A percentile compares a stretch with the other conserved stretches of the same genome.
Conservation (phyloP, 2,888 invertebrate genomes). For the Spisula subtruncata region DNA sequence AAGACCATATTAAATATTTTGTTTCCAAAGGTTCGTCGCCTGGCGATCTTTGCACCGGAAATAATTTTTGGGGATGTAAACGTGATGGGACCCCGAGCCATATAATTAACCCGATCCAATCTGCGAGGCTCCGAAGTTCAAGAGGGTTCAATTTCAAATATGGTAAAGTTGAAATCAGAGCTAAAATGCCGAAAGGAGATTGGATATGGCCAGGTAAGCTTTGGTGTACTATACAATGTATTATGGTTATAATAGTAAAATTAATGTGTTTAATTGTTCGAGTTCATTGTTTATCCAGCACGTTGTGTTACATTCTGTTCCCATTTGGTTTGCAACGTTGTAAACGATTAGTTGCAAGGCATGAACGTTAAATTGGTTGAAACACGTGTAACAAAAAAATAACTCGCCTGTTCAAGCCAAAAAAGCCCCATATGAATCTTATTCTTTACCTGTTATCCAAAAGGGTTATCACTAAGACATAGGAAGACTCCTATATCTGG, state of each 20-base stretch:
- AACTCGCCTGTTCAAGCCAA: no score
- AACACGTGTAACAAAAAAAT: no score
- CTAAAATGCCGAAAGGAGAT: slow-evolving; percentile 92
- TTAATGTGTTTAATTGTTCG: no score
- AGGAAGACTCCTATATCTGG: no score
- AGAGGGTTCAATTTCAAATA: slow-evolving; percentile 90
- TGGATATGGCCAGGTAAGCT: slow-evolving; percentile 91
- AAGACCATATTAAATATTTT: background rate
- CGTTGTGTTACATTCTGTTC: no score
- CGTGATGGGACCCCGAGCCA: slow-evolving; percentile 83
- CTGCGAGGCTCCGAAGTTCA: slow-evolving; percentile 90
- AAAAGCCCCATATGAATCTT: no score
- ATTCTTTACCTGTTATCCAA: no score
- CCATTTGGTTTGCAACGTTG: no score
- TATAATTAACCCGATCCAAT: slow-evolving; percentile 91
- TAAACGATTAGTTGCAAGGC: no score
- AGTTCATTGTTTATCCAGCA: no score
- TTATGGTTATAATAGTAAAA: background rate
- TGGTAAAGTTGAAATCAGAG: slow-evolving; percentile 91
- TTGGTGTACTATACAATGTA: background rate
- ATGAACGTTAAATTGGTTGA: no score
- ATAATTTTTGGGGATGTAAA: slow-evolving; percentile 88
- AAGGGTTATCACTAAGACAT: no score
- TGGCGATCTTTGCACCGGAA: slow-evolving; percentile 78
- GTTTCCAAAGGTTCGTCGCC: slow-evolving; percentile 70